phyloP scores from a whole-genome alignment of 2,888 invertebrate genomes.

The Chymomyza caudatula region DNA sequence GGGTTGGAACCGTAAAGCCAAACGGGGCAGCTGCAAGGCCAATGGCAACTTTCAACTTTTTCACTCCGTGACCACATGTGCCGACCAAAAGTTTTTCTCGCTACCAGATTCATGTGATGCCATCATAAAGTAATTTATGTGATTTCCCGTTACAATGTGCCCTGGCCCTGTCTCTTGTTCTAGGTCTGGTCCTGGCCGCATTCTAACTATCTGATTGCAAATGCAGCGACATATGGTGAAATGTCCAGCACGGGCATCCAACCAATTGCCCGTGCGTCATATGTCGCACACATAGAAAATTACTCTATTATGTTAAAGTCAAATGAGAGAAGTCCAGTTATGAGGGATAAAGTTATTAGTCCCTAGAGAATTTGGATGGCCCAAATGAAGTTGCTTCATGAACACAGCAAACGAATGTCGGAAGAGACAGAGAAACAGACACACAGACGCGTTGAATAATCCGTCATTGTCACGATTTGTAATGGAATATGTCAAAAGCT shows the following conservation, averaged over 20 bases:
- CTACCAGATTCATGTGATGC: slow-evolving; percentile 54
- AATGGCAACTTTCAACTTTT: slow-evolving; percentile 36
- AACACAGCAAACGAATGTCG: slow-evolving; percentile 50
- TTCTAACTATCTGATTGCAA: slow-evolving; percentile 54
- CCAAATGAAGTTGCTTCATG: slow-evolving; percentile 21
- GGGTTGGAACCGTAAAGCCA: slow-evolving; percentile 14
- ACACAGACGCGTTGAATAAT: slow-evolving; percentile 31
- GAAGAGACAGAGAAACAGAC: slow-evolving; percentile 24
- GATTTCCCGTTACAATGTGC: slow-evolving; percentile 42
- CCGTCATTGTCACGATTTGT: slow-evolving; percentile 51
- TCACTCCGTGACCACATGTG: slow-evolving; percentile 64
- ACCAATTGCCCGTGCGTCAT: slow-evolving; percentile 58
- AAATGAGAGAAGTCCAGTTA: slow-evolving; percentile 29
- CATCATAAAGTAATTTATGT: slow-evolving; percentile 73
- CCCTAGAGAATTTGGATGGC: slow-evolving; percentile 32
- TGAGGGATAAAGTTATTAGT: slow-evolving; percentile 60
- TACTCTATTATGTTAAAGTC: slow-evolving; percentile 56
- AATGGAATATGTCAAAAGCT: slow-evolving; percentile 12
- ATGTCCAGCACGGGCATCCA: slow-evolving; percentile 24
- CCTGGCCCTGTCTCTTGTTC: neutral
- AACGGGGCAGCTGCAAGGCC: neutral
- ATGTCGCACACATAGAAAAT: slow-evolving; percentile 48
- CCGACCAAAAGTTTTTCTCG: slow-evolving; percentile 44
- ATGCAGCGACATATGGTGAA: slow-evolving; percentile 62
- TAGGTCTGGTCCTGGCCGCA: slow-evolving; percentile 7